These are phyloP conservation scores for Lepidostoma basale DNA, from an alignment of 1,140 invertebrate genomes.

Conservation along the genomic window DNA sequence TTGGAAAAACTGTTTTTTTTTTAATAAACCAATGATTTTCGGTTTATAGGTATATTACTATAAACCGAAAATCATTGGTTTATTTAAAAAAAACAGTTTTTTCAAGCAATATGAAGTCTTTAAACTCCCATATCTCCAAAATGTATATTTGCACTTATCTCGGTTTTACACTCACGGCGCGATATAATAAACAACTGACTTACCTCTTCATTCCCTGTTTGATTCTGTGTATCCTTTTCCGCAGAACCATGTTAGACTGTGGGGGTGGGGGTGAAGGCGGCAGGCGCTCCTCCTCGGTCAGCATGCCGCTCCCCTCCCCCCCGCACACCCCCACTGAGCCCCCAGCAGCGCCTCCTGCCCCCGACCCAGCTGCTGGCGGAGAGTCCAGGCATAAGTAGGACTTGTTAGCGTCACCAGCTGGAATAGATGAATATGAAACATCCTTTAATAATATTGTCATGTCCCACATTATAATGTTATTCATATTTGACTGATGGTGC, in stretches of 20 bases:
- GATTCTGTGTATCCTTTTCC: slow-evolving; percentile 84
- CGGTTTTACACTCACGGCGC: neutral
- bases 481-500: too few species aligned
- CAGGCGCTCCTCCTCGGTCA: slow-evolving; percentile 62
- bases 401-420: slow-evolving; percentile 68
- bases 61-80: too few species aligned
- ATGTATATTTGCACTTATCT: too few species aligned
- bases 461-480: too few species aligned
- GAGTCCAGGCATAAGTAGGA: slow-evolving; percentile 69
- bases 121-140: too few species aligned
- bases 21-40: too few species aligned
- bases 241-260: slow-evolving; percentile 81
- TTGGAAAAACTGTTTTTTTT: too few species aligned
- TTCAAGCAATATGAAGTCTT: too few species aligned
- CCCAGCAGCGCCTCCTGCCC: slow-evolving; percentile 51
- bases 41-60: too few species aligned
- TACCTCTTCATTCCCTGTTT: slow-evolving; percentile 86
- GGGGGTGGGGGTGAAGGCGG: slow-evolving; percentile 67
- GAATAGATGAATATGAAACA: slow-evolving; percentile 25
- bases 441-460: neutral
- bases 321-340: slow-evolving; percentile 52
- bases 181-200: neutral
- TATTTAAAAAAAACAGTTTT: too few species aligned
- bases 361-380: slow-evolving; percentile 59
- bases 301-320: slow-evolving; percentile 55